A percentile compares a stretch with the other conserved stretches of the same genome.
Conservation (phyloP, 2,888 invertebrate species). For the Ptychoptera albimana region DNA sequence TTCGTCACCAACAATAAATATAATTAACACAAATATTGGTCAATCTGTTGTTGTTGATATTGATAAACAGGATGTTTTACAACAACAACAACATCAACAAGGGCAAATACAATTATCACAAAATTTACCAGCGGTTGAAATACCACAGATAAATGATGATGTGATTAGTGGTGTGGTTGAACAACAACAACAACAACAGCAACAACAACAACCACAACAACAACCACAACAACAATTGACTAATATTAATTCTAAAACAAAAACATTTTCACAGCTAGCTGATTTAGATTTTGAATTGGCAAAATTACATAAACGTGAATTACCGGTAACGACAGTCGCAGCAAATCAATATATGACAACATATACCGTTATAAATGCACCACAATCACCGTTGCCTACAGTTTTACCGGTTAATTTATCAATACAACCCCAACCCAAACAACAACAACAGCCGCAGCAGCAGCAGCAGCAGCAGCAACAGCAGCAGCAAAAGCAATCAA, state of each 20-base stretch:
- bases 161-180: no score
- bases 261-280: constrained; percentile 27
- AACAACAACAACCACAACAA: no score
- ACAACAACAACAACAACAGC: no score
- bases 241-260: no score
- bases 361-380: constrained; percentile 9
- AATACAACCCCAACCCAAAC: constrained; percentile 6
- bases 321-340: constrained; percentile 1
- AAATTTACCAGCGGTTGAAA: no score
- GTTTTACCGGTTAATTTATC: neutral
- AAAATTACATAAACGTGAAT: constrained; percentile 18
- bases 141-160: no score
- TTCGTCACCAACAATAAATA: constrained; percentile 1
- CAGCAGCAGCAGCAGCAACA: neutral
- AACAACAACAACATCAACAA: no score
- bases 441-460: constrained; percentile 10
- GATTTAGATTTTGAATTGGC: constrained; percentile 44
- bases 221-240: no score
- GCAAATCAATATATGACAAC: constrained; percentile 8
- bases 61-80: no score
- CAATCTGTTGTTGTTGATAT: no score
- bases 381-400: neutral
- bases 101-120: no score
- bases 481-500: neutral
- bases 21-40: no score